Evolutionary conservation across 1,140 invertebrate species (phyloP), one percentile per base, ranked within the genome.

Genomic region (Aphidius ervi): DNA sequence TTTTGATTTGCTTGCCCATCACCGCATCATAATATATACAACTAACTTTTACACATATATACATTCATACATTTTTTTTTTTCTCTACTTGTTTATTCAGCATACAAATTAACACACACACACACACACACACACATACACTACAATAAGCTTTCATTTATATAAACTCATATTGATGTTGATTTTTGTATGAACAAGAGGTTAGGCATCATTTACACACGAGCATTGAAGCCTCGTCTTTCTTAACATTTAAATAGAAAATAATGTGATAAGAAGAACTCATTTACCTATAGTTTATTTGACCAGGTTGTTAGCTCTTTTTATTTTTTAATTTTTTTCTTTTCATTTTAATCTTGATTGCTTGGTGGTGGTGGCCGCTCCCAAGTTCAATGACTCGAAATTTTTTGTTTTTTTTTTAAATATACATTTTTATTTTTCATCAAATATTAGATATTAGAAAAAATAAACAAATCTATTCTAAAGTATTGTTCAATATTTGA

Each of bases 221-320:
- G 50, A 10, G 5, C 8, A 53, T 53, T 10, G 50, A 31, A 9
- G 23, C 9, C 50, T 9, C 23, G 39, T 53, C 50, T 53, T 23
- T 3, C 9, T 39, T 20, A 2, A n/a, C 6, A 47, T 4, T 10
- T n/a, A 43, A 46, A 9, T 10, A 42, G 46, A 20, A 54, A 20
- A 62, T 64, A 65, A 67, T 61, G 68, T 62, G 58, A 68, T 67
- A 65, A 56, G 63, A 53, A 61, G 65, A 70, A 69, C 72, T 77
- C 73, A 78, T 78, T 78, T 78, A 74, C 75, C 73, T 75, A 75
- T 70, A 73, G 73, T 77, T 78, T 78, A 74, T 31, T 31, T 31
- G 23, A 31, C 23, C 23, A 31, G 76, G 75, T 77, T 78, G 74
- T 74, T 76, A 75, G 68, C 73, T 65, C 74, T 73, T 39, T 55